A percentile compares a stretch with the other conserved stretches of the same genome.
phyloP scores from a whole-genome alignment of 2,888 invertebrate species.

The Orchesellides sinensis region DNA sequence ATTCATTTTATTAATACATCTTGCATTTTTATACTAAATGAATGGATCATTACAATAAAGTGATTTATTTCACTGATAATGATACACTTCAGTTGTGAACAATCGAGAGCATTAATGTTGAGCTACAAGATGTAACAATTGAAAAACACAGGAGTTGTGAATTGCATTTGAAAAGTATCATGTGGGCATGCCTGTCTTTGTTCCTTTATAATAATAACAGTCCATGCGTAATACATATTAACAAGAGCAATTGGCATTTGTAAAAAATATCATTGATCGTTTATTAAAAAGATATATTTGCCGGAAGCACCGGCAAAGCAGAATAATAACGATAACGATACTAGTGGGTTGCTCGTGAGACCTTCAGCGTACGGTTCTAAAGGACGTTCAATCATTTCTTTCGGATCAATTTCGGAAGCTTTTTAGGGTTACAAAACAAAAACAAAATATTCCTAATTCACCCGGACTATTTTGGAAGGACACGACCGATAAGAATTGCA shows the following conservation, averaged over 20 bases:
- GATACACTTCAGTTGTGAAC: constrained; percentile 10
- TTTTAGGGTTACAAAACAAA: not conserved
- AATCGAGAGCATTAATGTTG: not conserved
- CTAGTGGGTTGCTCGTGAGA: constrained; percentile 27
- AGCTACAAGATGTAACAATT: too few species aligned
- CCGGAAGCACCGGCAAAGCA: not conserved
- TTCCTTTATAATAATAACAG: not conserved
- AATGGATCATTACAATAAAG: constrained; percentile 49
- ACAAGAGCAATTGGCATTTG: not conserved
- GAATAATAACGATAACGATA: too few species aligned
- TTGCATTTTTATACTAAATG: constrained; percentile 18
- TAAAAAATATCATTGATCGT: not conserved
- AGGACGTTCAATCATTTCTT: constrained; percentile 13
- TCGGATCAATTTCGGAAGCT: not conserved
- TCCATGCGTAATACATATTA: not conserved
- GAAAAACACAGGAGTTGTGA: not conserved
- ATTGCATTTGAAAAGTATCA: not conserved
- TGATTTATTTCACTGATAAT: constrained; percentile 1
- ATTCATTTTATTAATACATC: constrained; percentile 19
- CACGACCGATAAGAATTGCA: constrained; percentile 15
- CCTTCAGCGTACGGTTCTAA: constrained; percentile 7
- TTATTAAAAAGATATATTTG: not conserved
- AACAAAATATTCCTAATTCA: not conserved
- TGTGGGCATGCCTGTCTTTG: not conserved
- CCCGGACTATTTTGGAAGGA: not conserved